These are phyloP conservation scores for Trematomus loennbergii DNA, from an alignment of 2,113 vertebrate genomes.

Conservation along the genomic window DNA sequence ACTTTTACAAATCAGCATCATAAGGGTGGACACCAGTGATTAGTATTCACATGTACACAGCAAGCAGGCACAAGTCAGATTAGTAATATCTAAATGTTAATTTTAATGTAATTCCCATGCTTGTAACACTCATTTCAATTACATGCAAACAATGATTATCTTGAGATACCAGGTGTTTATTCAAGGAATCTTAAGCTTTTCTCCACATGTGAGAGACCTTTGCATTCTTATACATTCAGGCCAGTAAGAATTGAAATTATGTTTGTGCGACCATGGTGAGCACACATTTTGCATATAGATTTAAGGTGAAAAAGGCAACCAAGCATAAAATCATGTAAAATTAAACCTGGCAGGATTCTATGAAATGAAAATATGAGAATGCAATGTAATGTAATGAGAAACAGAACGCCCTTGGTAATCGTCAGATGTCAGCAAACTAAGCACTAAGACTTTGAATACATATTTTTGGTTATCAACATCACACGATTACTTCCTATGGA, in stretches of 20 bases:
- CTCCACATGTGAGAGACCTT: constrained; percentile 6
- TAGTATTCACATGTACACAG: constrained; percentile 14
- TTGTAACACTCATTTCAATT: constrained; percentile 28
- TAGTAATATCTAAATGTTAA: constrained; percentile 56
- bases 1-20: constrained; percentile 10
- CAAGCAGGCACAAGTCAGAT: constrained; percentile 5
- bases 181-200: constrained; percentile 20
- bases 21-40: constrained; percentile 3
- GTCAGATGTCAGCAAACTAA: neutral
- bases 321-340: constrained; percentile 47
- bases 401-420: neutral
- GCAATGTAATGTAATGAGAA: too few species aligned
- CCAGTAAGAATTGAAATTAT: constrained; percentile 25
- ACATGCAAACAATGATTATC: constrained; percentile 26
- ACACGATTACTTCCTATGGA: constrained; percentile 22
- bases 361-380: constrained; percentile 15
- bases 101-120: constrained; percentile 15
- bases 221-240: constrained; percentile 37
- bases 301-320: constrained; percentile 44
- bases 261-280: constrained; percentile 6
- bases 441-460: neutral
- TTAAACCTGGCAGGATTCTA: constrained; percentile 25
- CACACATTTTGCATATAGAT: constrained; percentile 30
- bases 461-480: neutral
- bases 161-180: constrained; percentile 9